Evolutionary conservation across 2,797 vertebrate genomes (phyloP).

Genomic region (Chrysolophus pictus): DNA sequence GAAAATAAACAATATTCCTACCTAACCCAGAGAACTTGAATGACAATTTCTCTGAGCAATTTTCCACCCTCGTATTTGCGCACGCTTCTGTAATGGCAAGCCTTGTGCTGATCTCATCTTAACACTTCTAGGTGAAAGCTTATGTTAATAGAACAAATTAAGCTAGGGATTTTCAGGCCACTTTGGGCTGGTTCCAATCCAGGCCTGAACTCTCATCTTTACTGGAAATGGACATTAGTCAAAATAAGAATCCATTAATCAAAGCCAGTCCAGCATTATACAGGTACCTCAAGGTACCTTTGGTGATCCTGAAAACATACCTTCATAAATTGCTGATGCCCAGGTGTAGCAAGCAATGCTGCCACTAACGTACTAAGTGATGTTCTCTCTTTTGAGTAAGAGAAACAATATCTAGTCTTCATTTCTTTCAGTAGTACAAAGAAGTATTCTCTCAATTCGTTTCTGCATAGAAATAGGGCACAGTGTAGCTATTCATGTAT

Average conservation of each 20-base stretch:
- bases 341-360: neutral
- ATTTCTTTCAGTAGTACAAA: neutral
- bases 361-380: neutral
- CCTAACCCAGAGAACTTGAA: neutral
- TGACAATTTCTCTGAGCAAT: neutral
- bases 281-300: neutral
- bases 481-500: neutral
- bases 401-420: neutral
- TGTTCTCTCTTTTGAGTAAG: neutral
- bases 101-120: neutral
- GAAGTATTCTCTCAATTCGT: neutral
- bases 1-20: neutral
- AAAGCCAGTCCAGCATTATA: neutral
- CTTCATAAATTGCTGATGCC: neutral
- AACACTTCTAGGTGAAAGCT: neutral
- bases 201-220: neutral
- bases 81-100: neutral
- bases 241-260: neutral
- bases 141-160: neutral
- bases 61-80: neutral
- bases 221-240: neutral
- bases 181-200: neutral
- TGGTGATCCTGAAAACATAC: neutral
- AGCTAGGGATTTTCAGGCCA: neutral
- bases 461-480: neutral